Base-by-base conservation (phyloP, 2,888 invertebrate genomes). In the Megamerina dolium region DNA sequence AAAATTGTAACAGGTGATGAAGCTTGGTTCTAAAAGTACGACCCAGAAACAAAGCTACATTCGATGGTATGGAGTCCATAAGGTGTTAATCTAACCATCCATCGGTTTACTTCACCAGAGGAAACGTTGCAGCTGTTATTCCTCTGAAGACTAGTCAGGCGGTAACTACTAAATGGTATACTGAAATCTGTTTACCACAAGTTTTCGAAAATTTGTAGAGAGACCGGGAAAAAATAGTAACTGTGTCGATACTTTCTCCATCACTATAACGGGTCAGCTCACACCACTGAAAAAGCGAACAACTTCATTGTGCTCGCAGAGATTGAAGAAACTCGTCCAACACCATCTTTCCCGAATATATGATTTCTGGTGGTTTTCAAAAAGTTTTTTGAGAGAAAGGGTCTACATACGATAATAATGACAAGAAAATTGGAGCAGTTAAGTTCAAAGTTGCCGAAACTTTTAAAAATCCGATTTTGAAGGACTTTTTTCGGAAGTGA, bases 281-380 rank as follows among this genome's bases (percentile, higher is more conserved):
- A 31, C 31, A 13, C 31, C n/a, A n/a, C 13, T 31, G 9, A 31
- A 31, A 31, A 31, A 31, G n/a, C 31, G 31, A 31, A 31, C 31
- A 31, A 31, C 31, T 31, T 31, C 13, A 31, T 31, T 31, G 31
- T n/a, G 31, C 13, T 23, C 8, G 6, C 23, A 23, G 10, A 6
- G 10, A 23, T 23, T 23, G 23, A 23, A 23, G 23, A 23, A 31
- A 31, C n/a, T 31, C 31, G 9, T 31, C 14, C 12, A 31, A n/a
- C 13, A 31, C n/a, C 9, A 12, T 31, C 5, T 31, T 31, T 31
- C 31, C 31, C 31, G 13, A 13, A 31, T n/a, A 6, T 31, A n/a
- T 23, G 23, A 23, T 23, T 23, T 23, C 23, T 23, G 23, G 23
- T 23, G 6, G 23, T 23, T 23, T 23, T 10, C 10, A 23, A 23